Base-by-base conservation (phyloP, 2,888 invertebrate genomes). In the Cosmia pyralina region DNA sequence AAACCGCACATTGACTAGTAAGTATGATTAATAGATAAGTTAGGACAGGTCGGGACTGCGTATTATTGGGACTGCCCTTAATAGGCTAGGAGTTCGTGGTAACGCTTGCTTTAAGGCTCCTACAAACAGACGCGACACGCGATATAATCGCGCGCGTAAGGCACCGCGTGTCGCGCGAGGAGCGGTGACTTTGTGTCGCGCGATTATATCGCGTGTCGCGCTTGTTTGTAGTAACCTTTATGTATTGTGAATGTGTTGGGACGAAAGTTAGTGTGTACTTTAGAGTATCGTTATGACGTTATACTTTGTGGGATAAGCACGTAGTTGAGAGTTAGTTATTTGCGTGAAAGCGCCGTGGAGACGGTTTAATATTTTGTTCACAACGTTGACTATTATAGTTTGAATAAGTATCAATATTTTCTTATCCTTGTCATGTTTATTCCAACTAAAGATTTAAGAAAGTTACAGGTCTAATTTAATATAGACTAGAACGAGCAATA, bases 11-110 rank as follows among this genome's bases (percentile, higher is more conserved):
- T 85, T 88, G 88, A 84, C 76, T 83, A 48, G 90, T 93, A 92
- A 93, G 92, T 89, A 93, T 94, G 94, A 95, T 95, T 94, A 94
- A 95, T 94, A 87, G 91, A 88, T 89, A 87, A 77, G 83, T 90
- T 88, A 89, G 91, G 93, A 91, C 92, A 93, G 93, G 92, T 92
- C 92, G 85, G 89, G 91, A 88, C 86, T 74, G 75, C 78, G 79
- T 79, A 72, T 82, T 85, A 88, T 89, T 87, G 87, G 85, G 82
- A 73, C 73, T 72, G 86, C 84, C 88, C 90, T 82, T 88, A 87
- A 86, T 88, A 85, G 82, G 78, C 62, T 50, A 22, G 52, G 65
- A 75, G 62, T 86, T 89, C 86, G 76, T 85, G 84, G 81, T 72
- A 80, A 83, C 79, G 81, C 80, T 77, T 71, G 52, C 75, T 68